Evolutionary conservation across 2,797 vertebrate genomes (phyloP).

Genomic region (Aphelocoma californica): DNA sequence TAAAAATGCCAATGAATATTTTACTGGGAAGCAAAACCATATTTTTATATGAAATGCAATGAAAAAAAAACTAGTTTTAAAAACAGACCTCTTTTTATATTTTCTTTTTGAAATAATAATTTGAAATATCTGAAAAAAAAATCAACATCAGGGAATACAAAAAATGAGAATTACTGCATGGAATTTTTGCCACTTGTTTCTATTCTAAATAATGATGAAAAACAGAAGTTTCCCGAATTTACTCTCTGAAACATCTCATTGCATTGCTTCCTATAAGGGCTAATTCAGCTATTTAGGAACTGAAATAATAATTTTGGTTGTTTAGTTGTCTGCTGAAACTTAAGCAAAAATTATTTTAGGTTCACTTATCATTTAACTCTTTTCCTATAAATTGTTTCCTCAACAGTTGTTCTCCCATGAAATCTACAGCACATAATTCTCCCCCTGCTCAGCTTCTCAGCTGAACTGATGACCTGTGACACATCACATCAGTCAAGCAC

Average conservation of each 20-base stretch:
- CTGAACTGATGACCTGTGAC: neutral
- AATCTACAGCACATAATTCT: neutral
- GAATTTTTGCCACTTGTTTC: neutral
- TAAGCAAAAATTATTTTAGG: neutral
- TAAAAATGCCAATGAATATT: neutral
- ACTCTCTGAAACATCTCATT: neutral
- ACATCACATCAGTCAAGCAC: accelerated
- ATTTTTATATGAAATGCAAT: neutral
- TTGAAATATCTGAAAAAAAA: neutral
- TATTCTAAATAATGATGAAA: neutral
- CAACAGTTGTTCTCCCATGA: neutral
- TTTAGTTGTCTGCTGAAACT: neutral
- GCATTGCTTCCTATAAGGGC: neutral
- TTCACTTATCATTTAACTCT: neutral
- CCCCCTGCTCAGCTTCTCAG: neutral
- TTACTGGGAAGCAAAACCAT: neutral
- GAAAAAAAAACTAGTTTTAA: neutral
- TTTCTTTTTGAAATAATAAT: neutral
- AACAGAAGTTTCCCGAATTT: neutral
- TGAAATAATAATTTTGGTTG: neutral
- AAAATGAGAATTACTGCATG: neutral
- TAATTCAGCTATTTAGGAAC: neutral
- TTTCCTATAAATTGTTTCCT: neutral
- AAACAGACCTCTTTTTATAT: neutral
- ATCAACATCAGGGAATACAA: neutral